A percentile compares a stretch with the other conserved stretches of the same genome.
These are phyloP conservation scores for Andrena bicolor DNA, from an alignment of 2,888 invertebrate species.

Conservation along the genomic window DNA sequence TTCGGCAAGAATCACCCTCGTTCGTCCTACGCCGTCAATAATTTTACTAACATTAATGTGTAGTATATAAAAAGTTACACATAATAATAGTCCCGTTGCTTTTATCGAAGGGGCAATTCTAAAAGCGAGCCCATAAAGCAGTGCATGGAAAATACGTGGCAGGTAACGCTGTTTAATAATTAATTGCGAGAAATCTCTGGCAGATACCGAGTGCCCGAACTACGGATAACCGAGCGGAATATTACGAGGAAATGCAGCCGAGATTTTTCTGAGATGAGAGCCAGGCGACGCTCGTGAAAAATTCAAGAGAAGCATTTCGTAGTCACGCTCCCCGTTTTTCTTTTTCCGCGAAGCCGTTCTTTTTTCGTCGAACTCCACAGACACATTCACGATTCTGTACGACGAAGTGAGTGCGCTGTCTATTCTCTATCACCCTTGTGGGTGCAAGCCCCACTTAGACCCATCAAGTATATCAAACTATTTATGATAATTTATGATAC, in stretches of 20 bases:
- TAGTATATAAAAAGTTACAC: no score
- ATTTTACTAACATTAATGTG: no score
- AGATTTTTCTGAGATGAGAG: constrained; percentile 50
- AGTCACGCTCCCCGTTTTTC: constrained; percentile 35
- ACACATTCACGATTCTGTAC: constrained; percentile 23
- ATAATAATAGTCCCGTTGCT: not conserved
- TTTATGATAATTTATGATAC: no score
- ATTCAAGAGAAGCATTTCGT: constrained; percentile 58
- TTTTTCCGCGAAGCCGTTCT: constrained; percentile 4
- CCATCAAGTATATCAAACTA: no score
- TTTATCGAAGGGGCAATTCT: not conserved
- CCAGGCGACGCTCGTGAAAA: constrained; percentile 52
- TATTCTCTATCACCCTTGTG: no score
- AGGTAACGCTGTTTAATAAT: constrained; percentile 44
- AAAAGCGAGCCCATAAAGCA: not conserved
- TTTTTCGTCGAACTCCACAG: constrained; percentile 13
- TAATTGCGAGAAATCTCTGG: constrained; percentile 41
- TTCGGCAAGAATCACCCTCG: no score
- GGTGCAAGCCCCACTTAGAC: no score
- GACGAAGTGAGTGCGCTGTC: no score
- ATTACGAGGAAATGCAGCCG: constrained; percentile 37
- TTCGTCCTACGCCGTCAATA: no score
- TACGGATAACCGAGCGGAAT: constrained; percentile 44
- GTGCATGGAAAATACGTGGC: not conserved
- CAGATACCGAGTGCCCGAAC: constrained; percentile 16